Evolutionary conservation across 1,140 invertebrate genomes (phyloP).

Genomic region (Panagrolaimus sp.): DNA sequence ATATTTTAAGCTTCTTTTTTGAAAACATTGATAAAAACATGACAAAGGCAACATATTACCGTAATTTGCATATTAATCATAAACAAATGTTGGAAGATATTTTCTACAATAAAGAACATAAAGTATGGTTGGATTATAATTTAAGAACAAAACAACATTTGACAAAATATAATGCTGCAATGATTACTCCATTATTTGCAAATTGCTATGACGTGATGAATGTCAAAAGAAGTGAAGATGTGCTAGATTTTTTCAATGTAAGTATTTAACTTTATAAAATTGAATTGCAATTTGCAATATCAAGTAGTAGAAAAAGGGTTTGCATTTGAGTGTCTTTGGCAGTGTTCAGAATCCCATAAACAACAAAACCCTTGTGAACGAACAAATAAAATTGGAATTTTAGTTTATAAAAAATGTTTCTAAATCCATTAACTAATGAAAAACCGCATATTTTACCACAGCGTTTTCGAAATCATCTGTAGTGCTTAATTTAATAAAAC

Average conservation of each 20-base stretch:
- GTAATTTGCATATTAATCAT: slow-evolving; percentile 66
- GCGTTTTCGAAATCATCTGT: too few relatives aligned
- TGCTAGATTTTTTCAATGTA: slow-evolving; percentile 46
- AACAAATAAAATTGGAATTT: too few relatives aligned
- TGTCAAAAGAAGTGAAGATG: slow-evolving; percentile 62
- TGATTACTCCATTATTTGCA: slow-evolving; percentile 78
- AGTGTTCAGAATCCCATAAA: too few relatives aligned
- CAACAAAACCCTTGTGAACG: too few relatives aligned
- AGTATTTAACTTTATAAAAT: too few relatives aligned
- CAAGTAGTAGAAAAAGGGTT: too few relatives aligned
- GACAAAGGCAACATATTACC: slow-evolving; percentile 65
- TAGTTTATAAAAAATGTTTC: too few relatives aligned
- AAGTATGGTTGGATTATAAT: slow-evolving; percentile 70
- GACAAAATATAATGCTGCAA: slow-evolving; percentile 75
- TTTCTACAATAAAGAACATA: slow-evolving; percentile 78
- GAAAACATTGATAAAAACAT: slow-evolving; percentile 63
- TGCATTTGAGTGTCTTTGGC: too few relatives aligned
- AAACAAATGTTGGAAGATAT: slow-evolving; percentile 70
- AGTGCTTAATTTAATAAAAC: too few relatives aligned
- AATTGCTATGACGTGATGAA: slow-evolving; percentile 61
- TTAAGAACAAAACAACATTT: slow-evolving; percentile 61
- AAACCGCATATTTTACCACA: too few relatives aligned
- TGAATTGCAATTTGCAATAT: too few relatives aligned
- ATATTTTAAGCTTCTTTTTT: slow-evolving; percentile 59
- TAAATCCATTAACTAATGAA: too few relatives aligned